phyloP scores from a whole-genome alignment of 64 coral and sea anemone genomes.

The Montipora foliosa region DNA sequence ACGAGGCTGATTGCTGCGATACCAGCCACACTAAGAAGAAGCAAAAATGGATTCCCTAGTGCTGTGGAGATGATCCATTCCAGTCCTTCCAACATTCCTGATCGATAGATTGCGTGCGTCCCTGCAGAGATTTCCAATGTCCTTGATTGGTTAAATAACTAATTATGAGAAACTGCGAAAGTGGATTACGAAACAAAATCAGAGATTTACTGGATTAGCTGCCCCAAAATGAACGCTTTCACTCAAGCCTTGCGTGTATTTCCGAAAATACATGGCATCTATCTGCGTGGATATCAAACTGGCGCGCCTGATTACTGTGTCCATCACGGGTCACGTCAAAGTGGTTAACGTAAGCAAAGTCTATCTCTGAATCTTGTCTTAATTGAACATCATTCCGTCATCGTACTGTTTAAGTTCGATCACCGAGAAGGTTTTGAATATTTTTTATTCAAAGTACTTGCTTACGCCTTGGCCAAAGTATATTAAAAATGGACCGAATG shows the following conservation, averaged over 20 bases:
- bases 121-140: neutral
- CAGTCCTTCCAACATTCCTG: conserved; percentile 7
- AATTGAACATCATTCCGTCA: too few species aligned
- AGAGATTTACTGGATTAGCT: neutral
- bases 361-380: too few species aligned
- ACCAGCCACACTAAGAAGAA: neutral
- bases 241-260: neutral
- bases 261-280: neutral
- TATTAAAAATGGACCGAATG: too few species aligned
- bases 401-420: too few species aligned
- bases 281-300: neutral
- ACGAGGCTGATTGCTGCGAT: neutral
- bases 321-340: neutral
- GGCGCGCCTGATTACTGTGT: neutral
- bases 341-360: neutral
- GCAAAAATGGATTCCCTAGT: neutral
- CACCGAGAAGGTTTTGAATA: too few species aligned
- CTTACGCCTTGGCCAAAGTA: too few species aligned
- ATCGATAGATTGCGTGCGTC: conserved; percentile 33
- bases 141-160: neutral
- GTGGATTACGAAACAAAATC: neutral
- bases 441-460: too few species aligned
- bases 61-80: neutral
- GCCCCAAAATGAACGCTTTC: neutral
- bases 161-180: neutral